Percentiles rank a stretch among this genome's conserved stretches.
Conservation (phyloP, 2,888 invertebrate species). For the Lasioglossum calceatum region DNA sequence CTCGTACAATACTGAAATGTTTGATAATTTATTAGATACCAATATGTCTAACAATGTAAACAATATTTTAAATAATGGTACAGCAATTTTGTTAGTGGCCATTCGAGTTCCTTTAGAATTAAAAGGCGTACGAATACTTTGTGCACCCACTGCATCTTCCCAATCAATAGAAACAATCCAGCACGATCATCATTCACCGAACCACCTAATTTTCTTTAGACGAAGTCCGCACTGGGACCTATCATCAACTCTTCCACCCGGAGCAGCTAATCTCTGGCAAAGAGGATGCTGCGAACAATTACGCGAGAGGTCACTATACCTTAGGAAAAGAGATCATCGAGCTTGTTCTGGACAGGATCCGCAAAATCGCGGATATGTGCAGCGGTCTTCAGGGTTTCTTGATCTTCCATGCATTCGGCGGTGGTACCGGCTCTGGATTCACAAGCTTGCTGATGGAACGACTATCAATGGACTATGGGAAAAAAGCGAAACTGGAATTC, state of each 20-base stretch:
- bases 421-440: constrained; percentile 88
- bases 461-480: constrained; percentile 88
- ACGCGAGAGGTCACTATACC: constrained; percentile 89
- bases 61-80: too few species aligned
- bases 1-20: too few species aligned
- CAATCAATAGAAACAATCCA: too few species aligned
- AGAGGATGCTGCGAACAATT: constrained; percentile 90
- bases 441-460: constrained; percentile 89
- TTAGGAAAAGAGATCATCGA: constrained; percentile 88
- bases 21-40: too few species aligned
- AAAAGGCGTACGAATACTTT: too few species aligned
- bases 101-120: too few species aligned
- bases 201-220: constrained; percentile 74
- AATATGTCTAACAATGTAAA: too few species aligned
- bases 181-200: too few species aligned
- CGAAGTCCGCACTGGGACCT: constrained; percentile 86
- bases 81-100: too few species aligned
- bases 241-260: constrained; percentile 88
- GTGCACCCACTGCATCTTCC: too few species aligned
- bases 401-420: constrained; percentile 88
- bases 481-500: constrained; percentile 88
- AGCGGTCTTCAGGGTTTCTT: constrained; percentile 87
- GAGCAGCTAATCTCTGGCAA: constrained; percentile 90
- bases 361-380: constrained; percentile 86
- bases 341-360: constrained; percentile 86